phyloP scores from a whole-genome alignment of 2,113 vertebrate genomes.

The Himantopus leucocephalus region DNA sequence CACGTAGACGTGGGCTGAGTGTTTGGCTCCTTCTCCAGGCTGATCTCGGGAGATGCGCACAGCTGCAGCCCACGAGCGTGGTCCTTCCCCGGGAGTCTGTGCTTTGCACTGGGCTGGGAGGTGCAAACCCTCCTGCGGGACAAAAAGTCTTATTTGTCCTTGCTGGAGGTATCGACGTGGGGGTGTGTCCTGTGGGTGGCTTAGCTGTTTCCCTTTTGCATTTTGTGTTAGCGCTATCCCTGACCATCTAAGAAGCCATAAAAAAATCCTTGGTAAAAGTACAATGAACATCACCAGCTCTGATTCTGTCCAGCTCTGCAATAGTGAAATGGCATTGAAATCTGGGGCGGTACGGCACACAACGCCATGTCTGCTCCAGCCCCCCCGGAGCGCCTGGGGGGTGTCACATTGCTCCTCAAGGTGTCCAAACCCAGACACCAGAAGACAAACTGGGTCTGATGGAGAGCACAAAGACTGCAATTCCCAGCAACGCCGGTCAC shows the following conservation, averaged over 20 bases:
- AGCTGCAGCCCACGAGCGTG: neutral
- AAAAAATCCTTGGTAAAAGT: neutral
- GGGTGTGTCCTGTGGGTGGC: neutral
- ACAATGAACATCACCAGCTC: neutral
- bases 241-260: neutral
- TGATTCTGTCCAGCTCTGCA: neutral
- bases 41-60: neutral
- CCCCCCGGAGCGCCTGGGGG: fast-evolving
- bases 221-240: neutral
- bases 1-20: neutral
- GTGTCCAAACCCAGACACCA: no score
- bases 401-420: neutral
- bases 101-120: neutral
- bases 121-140: neutral
- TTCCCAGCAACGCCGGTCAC: neutral
- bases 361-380: no score
- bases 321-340: neutral
- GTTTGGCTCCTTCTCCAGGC: neutral
- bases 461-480: neutral
- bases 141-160: neutral
- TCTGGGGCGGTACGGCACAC: neutral
- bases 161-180: neutral
- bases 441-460: neutral
- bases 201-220: neutral
- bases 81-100: neutral